Conservation (phyloP, 2,797 vertebrate species). For the Lagorchestes hirsutus region DNA sequence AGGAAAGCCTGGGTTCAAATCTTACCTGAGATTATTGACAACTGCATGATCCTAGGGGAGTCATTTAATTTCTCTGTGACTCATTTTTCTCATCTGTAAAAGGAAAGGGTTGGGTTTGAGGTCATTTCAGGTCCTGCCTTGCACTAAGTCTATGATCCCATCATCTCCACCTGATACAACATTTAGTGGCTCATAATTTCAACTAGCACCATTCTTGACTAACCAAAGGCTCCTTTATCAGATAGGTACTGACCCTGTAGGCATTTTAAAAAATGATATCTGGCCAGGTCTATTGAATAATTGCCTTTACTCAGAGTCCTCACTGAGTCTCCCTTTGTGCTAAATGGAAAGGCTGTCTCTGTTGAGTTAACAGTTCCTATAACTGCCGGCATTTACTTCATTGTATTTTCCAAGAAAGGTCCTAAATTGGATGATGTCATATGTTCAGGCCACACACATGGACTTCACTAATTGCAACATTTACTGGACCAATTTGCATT, state of each 20-base stretch:
- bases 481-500: conserved; percentile 67
- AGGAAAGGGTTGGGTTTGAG: accelerated
- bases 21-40: not conserved
- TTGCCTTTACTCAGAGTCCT: not conserved
- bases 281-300: conserved; percentile 10
- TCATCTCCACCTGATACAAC: not conserved
- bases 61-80: not conserved
- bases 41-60: not conserved
- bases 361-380: conserved; percentile 17
- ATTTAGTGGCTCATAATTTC: accelerated
- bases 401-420: conserved; percentile 37
- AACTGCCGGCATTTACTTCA: conserved; percentile 50
- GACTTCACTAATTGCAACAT: conserved; percentile 67
- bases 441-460: conserved; percentile 49
- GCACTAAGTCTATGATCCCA: too few relatives aligned
- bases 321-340: conserved; percentile 19
- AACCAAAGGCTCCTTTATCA: not conserved
- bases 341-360: conserved; percentile 42
- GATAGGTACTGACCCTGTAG: not conserved
- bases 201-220: not conserved
- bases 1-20: not conserved
- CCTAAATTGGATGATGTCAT: conserved; percentile 50
- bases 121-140: not conserved
- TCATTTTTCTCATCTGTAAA: not conserved
- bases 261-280: conserved; percentile 10